Base-by-base conservation (phyloP, 2,888 invertebrate species). In the Ophioninae sp. region DNA sequence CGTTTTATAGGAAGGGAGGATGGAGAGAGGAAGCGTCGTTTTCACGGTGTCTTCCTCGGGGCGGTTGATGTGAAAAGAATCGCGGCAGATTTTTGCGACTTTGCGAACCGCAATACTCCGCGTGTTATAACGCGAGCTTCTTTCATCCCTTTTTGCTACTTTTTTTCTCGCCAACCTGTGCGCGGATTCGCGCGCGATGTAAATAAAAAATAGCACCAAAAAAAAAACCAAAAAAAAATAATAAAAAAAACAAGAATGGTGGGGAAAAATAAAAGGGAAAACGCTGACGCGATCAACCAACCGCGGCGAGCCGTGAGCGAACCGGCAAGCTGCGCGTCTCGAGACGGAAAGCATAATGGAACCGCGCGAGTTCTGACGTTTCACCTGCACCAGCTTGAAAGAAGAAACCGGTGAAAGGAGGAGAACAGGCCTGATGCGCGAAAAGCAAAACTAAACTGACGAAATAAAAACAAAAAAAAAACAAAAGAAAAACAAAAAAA, bases 71-170 rank as follows among this genome's bases (percentile, higher is more conserved):
- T 78, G 76, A 80, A 75, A 65, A 20, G 78, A 62, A 44, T n/a
- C 64, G 56, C 56, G 20, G 70, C 39, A 87, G 89, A 90, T 91
- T 91, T 89, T 85, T 80, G 30, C 30, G 85, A 88, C 87, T 88
- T 86, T 83, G 82, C 82, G 85, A 84, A 74, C 79, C 17, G 50
- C 80, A 82, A 84, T 83, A 84, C 85, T 3, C 70, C 70, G 50
- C 7, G 70, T 39, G 39, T 75, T 70, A 23, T 70, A 64, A 39
- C 17, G 39, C 41, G 44, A 44, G 20, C 30, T 64, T 41, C 39
- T 56, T 30, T 65, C 41, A 20, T 61, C 17, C n/a, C 7, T 23
- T 21, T 56, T 62, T 64, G 2, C 59, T 30, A 30, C 8, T n/a
- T 57, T 50, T 65, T 50, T 73, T 64, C 59, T 69, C 30, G 30